Evolutionary conservation across 37 sponge, comb jelly and placozoan species (phyloP), one percentile per base, ranked within the genome.

Genomic region (Ianthella basta): DNA sequence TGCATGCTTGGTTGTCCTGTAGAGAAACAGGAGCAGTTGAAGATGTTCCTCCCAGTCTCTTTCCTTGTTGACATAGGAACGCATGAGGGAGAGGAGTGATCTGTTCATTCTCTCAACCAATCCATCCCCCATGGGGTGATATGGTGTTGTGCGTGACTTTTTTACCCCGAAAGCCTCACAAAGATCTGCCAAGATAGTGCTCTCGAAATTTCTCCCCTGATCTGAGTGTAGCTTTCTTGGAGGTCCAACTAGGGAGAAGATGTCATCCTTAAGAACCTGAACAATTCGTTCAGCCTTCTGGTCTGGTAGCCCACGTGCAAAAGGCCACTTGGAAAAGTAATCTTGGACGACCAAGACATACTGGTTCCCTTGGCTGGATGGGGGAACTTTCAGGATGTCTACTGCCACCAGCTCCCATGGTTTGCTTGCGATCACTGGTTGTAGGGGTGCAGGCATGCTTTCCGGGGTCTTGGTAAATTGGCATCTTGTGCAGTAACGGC

Each of bases 71-170:
- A 50, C 25, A 38, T 38, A 27, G 37, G 75, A 36, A 13, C 75
- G 32, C 32, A 74, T 34, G n/a, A 74, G 16, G 18, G 37, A 36
- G n/a, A 74, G 75, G 15, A 74, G 39, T 68, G 75, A 74, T 23
- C 75, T 15, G 39, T 74, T 32, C 35, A 74, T 74, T 6, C 16
- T 5, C 37, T 74, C 75, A 33, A 74, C 75, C 41, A 74, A 39
- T 10, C 75, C 75, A 74, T 74, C 75, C 21, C 75, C 75, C 75
- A 74, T 74, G 10, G 75, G 75, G 37, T 74, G 75, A 36, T 74
- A 74, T 33, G 75, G 75, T 12, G 75, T 74, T 33, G 75, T 74
- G 37, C 15, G 75, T 23, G 75, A 65, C 30, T 65, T 65, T 32
- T 65, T 65, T 27, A 65, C 67, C 19, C 67, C 67, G 30, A 65